Evolutionary conservation across 1,140 invertebrate species (phyloP).

Genomic region (Ceratosolen fusciceps): DNA sequence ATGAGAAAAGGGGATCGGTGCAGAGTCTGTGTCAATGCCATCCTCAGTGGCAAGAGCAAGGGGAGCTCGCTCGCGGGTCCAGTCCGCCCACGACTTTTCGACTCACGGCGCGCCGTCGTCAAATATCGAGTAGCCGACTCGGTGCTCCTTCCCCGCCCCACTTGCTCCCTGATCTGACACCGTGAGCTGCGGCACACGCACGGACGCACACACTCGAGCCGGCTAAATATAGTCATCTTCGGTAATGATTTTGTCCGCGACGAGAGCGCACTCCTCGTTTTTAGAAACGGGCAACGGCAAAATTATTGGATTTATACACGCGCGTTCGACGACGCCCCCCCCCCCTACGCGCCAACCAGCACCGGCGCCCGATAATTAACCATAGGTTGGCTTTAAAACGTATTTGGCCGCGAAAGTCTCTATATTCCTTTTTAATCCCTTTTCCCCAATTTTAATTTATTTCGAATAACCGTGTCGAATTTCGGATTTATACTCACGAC

Average conservation of each 20-base stretch:
- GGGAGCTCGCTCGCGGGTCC: slow-evolving; percentile 44
- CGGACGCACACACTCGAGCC: too few species aligned
- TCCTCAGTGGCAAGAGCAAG: not conserved
- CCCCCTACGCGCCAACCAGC: not conserved
- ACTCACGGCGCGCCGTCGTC: slow-evolving; percentile 58
- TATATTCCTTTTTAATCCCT: too few species aligned
- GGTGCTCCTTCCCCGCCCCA: not conserved
- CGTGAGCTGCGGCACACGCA: slow-evolving; percentile 17
- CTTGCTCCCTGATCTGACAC: not conserved
- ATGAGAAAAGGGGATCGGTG: not conserved
- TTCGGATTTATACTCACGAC: too few species aligned
- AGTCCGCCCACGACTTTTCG: slow-evolving; percentile 61
- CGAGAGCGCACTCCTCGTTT: not conserved
- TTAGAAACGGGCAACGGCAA: not conserved
- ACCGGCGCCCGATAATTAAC: too few species aligned
- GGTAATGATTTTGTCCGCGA: slow-evolving; percentile 54
- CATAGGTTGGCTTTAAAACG: too few species aligned
- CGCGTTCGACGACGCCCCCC: too few species aligned
- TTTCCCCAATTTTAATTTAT: too few species aligned
- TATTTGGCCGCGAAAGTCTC: too few species aligned
- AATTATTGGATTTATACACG: not conserved
- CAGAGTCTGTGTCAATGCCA: not conserved
- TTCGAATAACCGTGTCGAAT: too few species aligned
- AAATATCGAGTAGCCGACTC: slow-evolving; percentile 64
- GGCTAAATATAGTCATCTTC: slow-evolving; percentile 63